Conservation (phyloP, 2,797 vertebrate species). For the Sebastes taczanowskii region DNA sequence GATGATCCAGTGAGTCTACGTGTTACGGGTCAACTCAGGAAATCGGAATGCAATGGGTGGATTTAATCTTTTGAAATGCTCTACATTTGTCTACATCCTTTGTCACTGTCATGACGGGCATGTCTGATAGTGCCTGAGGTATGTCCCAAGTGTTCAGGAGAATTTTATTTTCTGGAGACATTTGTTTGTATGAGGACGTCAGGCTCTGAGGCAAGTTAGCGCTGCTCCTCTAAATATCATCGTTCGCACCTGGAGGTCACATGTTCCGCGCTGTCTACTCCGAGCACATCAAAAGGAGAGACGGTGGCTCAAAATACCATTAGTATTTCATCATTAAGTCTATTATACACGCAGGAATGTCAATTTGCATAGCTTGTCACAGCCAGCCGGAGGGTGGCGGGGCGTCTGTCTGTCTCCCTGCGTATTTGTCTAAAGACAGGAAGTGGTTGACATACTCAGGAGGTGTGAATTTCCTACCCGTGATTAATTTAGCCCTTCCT, state of each 20-base stretch:
- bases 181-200: not conserved
- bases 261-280: constrained; percentile 51
- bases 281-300: constrained; percentile 32
- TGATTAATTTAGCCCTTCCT: constrained; percentile 69
- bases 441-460: constrained; percentile 63
- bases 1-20: not conserved
- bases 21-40: constrained; percentile 6
- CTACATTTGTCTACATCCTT: not conserved
- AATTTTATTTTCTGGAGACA: constrained; percentile 1
- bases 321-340: constrained; percentile 63
- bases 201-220: not conserved
- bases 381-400: constrained; percentile 46
- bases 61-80: constrained; percentile 14
- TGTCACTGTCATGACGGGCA: constrained; percentile 1
- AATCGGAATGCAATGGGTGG: not conserved
- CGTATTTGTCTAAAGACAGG: constrained; percentile 61
- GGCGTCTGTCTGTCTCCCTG: constrained; percentile 59
- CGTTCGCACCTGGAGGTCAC: constrained; percentile 61
- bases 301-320: constrained; percentile 54
- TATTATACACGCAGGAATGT: constrained; percentile 60
- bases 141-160: not conserved
- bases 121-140: constrained; percentile 1
- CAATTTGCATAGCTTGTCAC: constrained; percentile 68
- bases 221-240: constrained; percentile 46
- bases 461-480: constrained; percentile 72